These are phyloP conservation scores for Anabas testudineus DNA, from an alignment of 2,797 vertebrate species.

Conservation along the genomic window DNA sequence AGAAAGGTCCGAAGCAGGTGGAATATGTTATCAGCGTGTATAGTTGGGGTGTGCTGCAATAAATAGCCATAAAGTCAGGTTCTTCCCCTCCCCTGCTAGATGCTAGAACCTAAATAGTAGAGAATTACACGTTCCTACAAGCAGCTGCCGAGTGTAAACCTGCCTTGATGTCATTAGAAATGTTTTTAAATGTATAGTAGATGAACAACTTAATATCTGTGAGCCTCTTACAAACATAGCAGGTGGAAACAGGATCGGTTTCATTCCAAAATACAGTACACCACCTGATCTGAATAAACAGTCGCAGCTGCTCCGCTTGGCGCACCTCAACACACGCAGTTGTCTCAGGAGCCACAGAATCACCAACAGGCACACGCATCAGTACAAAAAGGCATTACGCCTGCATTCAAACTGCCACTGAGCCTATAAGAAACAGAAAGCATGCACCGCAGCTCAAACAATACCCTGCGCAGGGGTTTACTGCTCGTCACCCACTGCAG, in stretches of 20 bases:
- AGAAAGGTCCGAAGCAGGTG: constrained; percentile 9
- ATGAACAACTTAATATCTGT: neutral
- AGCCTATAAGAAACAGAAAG: constrained; percentile 33
- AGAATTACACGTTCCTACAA: neutral
- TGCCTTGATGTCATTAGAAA: constrained; percentile 6
- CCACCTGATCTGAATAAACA: constrained; percentile 69
- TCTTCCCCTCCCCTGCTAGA: neutral
- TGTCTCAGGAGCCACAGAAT: constrained; percentile 35
- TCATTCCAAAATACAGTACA: constrained; percentile 39
- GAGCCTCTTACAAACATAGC: constrained; percentile 35
- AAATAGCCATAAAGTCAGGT: constrained; percentile 18
- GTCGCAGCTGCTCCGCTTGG: constrained; percentile 64
- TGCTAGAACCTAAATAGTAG: neutral
- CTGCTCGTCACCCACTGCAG: constrained; percentile 42
- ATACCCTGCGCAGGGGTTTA: constrained; percentile 27
- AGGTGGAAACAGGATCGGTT: constrained; percentile 43
- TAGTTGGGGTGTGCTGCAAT: neutral
- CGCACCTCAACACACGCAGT: constrained; percentile 15
- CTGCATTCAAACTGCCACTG: constrained; percentile 57
- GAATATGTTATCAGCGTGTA: neutral
- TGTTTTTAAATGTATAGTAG: constrained; percentile 2
- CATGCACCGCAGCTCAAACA: constrained; percentile 30
- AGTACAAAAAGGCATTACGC: constrained; percentile 57
- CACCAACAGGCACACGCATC: constrained; percentile 16
- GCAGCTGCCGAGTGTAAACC: neutral